These are phyloP conservation scores for Myrmecophaga tridactyla DNA, from an alignment of 2,113 vertebrate genomes.

Conservation along the genomic window DNA sequence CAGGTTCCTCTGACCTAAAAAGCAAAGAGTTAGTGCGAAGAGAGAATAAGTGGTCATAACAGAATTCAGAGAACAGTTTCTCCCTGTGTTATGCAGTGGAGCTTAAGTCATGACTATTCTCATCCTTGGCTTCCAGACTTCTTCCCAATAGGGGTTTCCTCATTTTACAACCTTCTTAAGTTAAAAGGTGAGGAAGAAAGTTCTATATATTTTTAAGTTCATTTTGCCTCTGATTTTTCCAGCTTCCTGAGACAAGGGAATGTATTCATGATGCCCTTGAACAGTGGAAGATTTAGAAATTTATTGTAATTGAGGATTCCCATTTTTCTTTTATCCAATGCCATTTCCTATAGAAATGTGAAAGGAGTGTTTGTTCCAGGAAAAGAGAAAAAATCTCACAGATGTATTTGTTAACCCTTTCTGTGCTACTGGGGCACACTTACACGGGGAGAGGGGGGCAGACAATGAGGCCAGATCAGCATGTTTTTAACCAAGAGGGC, in stretches of 20 bases:
- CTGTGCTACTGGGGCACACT: background rate
- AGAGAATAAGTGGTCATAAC: background rate
- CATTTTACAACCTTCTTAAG: background rate
- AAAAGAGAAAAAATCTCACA: background rate
- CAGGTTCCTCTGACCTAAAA: background rate
- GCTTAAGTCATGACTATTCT: background rate
- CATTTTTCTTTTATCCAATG: background rate
- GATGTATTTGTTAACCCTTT: background rate
- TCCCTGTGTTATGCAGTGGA: background rate
- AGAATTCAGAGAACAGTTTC: background rate
- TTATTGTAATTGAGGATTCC: background rate
- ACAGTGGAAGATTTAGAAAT: background rate
- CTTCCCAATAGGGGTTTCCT: background rate
- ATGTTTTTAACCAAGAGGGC: background rate
- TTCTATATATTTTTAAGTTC: background rate
- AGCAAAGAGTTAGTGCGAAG: background rate
- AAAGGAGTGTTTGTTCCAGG: background rate
- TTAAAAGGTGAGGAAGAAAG: conserved; percentile 10
- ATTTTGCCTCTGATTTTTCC: conserved; percentile 11
- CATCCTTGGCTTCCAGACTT: background rate
- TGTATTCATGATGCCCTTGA: background rate
- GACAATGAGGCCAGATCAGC: no score
- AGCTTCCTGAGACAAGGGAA: background rate
- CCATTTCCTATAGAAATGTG: background rate
- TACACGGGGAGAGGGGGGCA: no score